Conservation (phyloP, 1,140 invertebrate species). For the Tetramorium alpestre region DNA sequence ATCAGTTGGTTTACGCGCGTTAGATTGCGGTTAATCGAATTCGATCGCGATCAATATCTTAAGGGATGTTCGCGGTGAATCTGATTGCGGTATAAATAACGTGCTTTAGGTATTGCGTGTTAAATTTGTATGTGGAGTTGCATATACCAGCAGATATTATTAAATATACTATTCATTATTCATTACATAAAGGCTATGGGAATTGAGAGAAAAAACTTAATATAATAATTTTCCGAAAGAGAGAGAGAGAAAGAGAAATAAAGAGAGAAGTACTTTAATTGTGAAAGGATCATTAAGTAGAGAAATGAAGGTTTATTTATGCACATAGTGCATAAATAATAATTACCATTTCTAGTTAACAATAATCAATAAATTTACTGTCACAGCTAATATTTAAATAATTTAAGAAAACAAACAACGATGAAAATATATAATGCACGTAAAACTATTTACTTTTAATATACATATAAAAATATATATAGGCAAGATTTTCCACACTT, state of each 20-base stretch:
- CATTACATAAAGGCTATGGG: background rate
- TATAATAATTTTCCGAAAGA: background rate
- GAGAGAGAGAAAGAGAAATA: background rate
- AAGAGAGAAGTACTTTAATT: background rate
- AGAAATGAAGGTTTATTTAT: background rate
- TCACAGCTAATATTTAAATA: background rate
- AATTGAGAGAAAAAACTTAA: background rate
- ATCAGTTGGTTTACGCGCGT: constrained; percentile 13
- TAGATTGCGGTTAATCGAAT: constrained; percentile 48
- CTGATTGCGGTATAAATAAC: background rate
- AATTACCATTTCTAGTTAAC: background rate
- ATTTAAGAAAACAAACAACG: background rate
- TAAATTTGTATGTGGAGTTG: background rate
- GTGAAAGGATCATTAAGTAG: background rate
- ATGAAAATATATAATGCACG: background rate
- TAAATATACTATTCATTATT: background rate
- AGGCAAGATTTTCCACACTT: background rate
- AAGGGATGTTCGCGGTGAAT: background rate
- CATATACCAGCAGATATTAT: too few species aligned
- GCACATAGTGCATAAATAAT: background rate
- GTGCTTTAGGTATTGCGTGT: background rate
- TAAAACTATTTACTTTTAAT: constrained; percentile 1
- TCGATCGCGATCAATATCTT: constrained; percentile 44
- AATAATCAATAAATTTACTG: background rate
- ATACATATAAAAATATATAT: background rate